Evolutionary conservation across 2,113 vertebrate genomes (phyloP), one percentile per base, ranked within the genome.

Genomic region (Clarias magur): DNA sequence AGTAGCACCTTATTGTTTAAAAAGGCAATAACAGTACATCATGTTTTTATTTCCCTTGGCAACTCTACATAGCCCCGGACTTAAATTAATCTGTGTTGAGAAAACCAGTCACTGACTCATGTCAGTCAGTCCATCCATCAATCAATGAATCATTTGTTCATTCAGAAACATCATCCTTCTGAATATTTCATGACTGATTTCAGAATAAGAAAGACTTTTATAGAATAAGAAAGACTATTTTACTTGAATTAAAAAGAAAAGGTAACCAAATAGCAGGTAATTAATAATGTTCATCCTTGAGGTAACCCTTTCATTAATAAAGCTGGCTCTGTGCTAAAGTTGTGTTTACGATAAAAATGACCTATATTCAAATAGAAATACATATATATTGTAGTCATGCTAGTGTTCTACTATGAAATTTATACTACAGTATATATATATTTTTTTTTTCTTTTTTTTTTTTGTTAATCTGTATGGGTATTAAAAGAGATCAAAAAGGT

Each of bases 41-140:
- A 94, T 82, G 91, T 93, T 92, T 91, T 80, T 80, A 34, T 90
- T 90, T 92, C 92, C 94, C 92, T 82, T 83, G 91, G 94, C 92
- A 57, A 79, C 76, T 78, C 48, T 78, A 54, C 48, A 80, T 57
- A 57, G 16, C 30, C 54, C 56, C 76, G 11, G 27, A 60, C 27
- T 57, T 59, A 80, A 80, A 59, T 54, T 15, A 79, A 79, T 56
- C n/a, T 79, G 27, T 34, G 1, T 59, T 1, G 15, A 80, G 54
- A 34, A 80, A 59, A 59, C 27, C 54, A 59, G 56, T 80, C 27
- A 59, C 56, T 80, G 27, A 59, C 78, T 80, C 19, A 4, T 60
- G 78, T 80, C 21, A 80, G 54, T 23, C 9, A 59, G 54, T 80
- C 56, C 16, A 80, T 59, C 9, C 78, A 59, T 80, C 78, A 59